Conservation (phyloP, 2,113 vertebrate species). For the Dolichotis patagonum region DNA sequence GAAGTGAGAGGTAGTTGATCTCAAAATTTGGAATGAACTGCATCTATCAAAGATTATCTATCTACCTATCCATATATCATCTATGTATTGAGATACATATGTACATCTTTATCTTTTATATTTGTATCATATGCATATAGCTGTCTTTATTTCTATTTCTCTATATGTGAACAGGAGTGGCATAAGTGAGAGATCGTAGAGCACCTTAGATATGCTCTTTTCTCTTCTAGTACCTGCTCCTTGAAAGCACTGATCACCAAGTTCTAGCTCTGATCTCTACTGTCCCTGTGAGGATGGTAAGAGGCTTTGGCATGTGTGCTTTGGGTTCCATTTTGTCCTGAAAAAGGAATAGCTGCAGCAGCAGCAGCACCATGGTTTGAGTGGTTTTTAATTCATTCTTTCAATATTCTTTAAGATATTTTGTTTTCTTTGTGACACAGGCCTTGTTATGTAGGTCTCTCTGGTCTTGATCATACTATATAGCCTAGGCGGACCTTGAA, state of each 20-base stretch:
- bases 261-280: not conserved
- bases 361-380: too few species aligned
- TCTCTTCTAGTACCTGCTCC: not conserved
- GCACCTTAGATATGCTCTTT: not conserved
- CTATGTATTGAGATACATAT: not conserved
- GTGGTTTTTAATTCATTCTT: not conserved
- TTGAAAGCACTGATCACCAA: not conserved
- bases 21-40: not conserved
- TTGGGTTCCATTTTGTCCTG: not conserved
- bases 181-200: not conserved
- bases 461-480: not conserved
- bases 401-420: not conserved
- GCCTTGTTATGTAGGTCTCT: not conserved
- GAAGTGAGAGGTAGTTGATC: not conserved
- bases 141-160: not conserved
- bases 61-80: not conserved
- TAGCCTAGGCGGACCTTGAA: not conserved
- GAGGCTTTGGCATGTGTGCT: too few species aligned
- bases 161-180: not conserved
- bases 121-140: not conserved
- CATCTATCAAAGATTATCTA: not conserved
- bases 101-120: not conserved
- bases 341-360: not conserved
- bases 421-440: not conserved
- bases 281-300: fast-evolving